Evolutionary conservation across 2,797 vertebrate genomes (phyloP).

Genomic region (Artibeus jamaicensis): DNA sequence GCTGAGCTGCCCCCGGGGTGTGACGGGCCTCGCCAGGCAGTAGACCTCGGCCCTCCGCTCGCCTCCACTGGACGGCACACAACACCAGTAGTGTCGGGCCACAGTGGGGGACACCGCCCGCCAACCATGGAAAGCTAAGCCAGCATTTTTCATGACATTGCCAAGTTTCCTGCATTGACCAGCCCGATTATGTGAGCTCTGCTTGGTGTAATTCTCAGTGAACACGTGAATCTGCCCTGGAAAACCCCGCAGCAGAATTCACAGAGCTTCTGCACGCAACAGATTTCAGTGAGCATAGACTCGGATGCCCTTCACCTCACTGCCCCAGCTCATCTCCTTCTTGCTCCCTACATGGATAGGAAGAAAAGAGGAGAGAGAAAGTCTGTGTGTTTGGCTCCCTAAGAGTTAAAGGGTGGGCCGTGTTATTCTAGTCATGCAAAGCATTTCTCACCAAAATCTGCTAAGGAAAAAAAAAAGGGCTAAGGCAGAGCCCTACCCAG

Average conservation of each 20-base stretch:
- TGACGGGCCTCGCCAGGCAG: not conserved
- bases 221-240: slow-evolving; percentile 61
- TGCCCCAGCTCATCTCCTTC: not conserved
- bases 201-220: slow-evolving; percentile 65
- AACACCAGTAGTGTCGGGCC: not conserved
- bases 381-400: not conserved
- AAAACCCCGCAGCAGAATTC: slow-evolving; percentile 58
- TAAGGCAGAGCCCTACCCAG: not conserved
- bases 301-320: not conserved
- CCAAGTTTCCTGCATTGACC: slow-evolving; percentile 50
- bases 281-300: slow-evolving; percentile 44
- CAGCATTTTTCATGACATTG: slow-evolving; percentile 37
- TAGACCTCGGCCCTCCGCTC: not conserved
- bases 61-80: not conserved
- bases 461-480: not conserved
- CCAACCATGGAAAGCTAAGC: slow-evolving; percentile 7
- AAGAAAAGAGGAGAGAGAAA: not conserved
- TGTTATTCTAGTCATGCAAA: not conserved
- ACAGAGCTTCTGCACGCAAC: not conserved
- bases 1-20: not conserved
- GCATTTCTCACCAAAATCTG: not conserved
- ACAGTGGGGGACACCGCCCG: not conserved
- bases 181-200: slow-evolving; percentile 72
- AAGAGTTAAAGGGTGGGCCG: not conserved
- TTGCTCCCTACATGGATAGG: not conserved